A percentile compares a stretch with the other conserved stretches of the same genome.
Evolutionary conservation across 37 sponge, comb jelly and placozoan genomes (phyloP).

Genomic region (Petrosia ficiformis): DNA sequence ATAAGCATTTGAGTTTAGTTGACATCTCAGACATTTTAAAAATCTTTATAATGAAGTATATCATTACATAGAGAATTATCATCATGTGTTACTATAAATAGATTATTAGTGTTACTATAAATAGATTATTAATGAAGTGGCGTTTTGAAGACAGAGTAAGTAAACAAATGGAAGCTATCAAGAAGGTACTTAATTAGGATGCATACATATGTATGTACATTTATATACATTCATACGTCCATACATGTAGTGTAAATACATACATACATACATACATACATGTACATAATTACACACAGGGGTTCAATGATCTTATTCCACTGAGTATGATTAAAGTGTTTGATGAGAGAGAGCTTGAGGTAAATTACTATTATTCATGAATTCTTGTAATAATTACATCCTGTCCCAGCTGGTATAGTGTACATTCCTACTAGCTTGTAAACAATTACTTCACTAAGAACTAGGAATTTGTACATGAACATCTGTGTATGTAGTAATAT

Average conservation of each 20-base stretch:
- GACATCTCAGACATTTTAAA: too few species aligned
- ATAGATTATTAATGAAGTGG: conserved; percentile 90
- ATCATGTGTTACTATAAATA: background rate
- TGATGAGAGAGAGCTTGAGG: conserved; percentile 91
- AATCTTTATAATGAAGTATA: background rate
- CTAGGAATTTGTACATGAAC: too few species aligned
- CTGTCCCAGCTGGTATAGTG: too few species aligned
- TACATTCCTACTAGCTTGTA: too few species aligned
- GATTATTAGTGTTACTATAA: background rate
- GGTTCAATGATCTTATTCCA: conserved; percentile 69
- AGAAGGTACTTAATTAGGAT: conserved; percentile 51
- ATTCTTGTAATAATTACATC: too few species aligned
- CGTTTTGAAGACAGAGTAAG: conserved; percentile 83
- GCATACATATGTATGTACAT: background rate
- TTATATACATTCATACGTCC: background rate
- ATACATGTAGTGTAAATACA: too few species aligned
- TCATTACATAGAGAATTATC: background rate
- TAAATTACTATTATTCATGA: too few species aligned
- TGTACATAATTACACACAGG: background rate
- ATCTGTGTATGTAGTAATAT: too few species aligned
- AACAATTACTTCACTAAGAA: too few species aligned
- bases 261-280: too few species aligned
- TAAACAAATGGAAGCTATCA: conserved; percentile 89
- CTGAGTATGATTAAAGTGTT: conserved; percentile 67
- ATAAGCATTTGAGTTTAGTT: too few species aligned